These are phyloP conservation scores for Steinernema feltiae DNA, from an alignment of 1,140 invertebrate genomes.

Conservation along the genomic window DNA sequence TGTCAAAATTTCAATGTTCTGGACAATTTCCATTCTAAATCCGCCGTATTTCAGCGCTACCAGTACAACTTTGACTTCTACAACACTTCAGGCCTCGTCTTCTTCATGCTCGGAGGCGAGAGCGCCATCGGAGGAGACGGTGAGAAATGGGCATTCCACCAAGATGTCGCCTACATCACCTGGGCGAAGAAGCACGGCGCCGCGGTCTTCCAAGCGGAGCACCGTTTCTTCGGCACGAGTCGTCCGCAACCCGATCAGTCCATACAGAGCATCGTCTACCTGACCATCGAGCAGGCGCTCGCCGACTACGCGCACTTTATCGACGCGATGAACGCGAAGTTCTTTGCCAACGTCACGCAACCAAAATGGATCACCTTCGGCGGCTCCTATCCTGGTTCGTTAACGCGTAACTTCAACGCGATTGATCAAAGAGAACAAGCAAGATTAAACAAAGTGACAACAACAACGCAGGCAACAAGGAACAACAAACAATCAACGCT, in stretches of 20 bases:
- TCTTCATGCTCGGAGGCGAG: slow-evolving; percentile 38
- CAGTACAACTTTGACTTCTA: slow-evolving; percentile 34
- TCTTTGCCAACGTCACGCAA: slow-evolving; percentile 25
- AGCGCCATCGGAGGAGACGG: background rate
- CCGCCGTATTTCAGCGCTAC: slow-evolving; percentile 28
- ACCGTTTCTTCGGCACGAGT: slow-evolving; percentile 85
- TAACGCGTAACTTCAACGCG: slow-evolving; percentile 77
- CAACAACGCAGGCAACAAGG: too few species aligned
- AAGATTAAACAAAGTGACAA: too few species aligned
- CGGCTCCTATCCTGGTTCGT: slow-evolving; percentile 73
- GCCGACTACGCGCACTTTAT: slow-evolving; percentile 34
- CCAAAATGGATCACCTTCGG: slow-evolving; percentile 83
- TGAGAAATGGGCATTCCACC: slow-evolving; percentile 58
- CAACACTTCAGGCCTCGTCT: slow-evolving; percentile 21
- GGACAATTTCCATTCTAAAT: too few species aligned
- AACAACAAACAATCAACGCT: too few species aligned
- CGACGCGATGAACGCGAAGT: slow-evolving; percentile 26
- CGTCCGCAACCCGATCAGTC: slow-evolving; percentile 66
- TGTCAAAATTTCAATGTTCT: too few species aligned
- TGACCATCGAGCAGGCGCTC: slow-evolving; percentile 27
- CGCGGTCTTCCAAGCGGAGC: slow-evolving; percentile 77
- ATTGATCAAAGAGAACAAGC: too few species aligned
- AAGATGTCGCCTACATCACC: background rate
- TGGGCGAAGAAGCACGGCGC: slow-evolving; percentile 71
- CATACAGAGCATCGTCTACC: slow-evolving; percentile 18